Percentiles rank a stretch among this genome's conserved stretches.
phyloP scores from a whole-genome alignment of 1,140 invertebrate species.

The Chrysomallon squamiferum region DNA sequence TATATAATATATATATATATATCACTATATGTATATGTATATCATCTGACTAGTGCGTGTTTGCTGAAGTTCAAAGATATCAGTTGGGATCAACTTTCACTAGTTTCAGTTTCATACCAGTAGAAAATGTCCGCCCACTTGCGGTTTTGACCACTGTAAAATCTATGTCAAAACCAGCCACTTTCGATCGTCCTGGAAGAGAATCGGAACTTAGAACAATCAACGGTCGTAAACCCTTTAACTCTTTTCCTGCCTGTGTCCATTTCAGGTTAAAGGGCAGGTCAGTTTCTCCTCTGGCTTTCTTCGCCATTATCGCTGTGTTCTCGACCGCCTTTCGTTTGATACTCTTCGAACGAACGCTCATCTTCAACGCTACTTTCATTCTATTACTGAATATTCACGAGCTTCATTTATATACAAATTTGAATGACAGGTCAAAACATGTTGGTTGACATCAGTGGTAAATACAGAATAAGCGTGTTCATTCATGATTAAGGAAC shows the following conservation, averaged over 20 bases:
- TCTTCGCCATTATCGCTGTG: constrained; percentile 32
- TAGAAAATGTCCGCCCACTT: constrained; percentile 56
- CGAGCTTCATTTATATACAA: background rate
- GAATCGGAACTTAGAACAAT: constrained; percentile 33
- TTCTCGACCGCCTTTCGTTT: constrained; percentile 41
- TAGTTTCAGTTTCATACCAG: constrained; percentile 33
- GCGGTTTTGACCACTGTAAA: constrained; percentile 57
- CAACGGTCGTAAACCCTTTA: constrained; percentile 35
- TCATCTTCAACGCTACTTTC: background rate
- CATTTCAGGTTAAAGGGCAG: constrained; percentile 34
- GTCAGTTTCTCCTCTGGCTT: constrained; percentile 43
- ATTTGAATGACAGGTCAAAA: background rate
- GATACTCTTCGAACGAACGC: background rate
- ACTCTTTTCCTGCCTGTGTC: constrained; percentile 31
- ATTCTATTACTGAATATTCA: background rate
- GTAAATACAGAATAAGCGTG: background rate
- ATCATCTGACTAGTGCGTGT: too few relatives aligned
- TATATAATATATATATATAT: too few relatives aligned
- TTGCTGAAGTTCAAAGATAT: too few relatives aligned
- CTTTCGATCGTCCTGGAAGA: constrained; percentile 36
- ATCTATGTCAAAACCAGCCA: constrained; percentile 56
- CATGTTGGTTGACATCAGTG: background rate
- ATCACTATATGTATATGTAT: too few relatives aligned
- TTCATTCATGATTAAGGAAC: background rate
- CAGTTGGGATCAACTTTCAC: too few relatives aligned